Percentiles rank a stretch among this genome's conserved stretches.
phyloP scores from a whole-genome alignment of 2,113 vertebrate genomes.

The Malurus melanocephalus region DNA sequence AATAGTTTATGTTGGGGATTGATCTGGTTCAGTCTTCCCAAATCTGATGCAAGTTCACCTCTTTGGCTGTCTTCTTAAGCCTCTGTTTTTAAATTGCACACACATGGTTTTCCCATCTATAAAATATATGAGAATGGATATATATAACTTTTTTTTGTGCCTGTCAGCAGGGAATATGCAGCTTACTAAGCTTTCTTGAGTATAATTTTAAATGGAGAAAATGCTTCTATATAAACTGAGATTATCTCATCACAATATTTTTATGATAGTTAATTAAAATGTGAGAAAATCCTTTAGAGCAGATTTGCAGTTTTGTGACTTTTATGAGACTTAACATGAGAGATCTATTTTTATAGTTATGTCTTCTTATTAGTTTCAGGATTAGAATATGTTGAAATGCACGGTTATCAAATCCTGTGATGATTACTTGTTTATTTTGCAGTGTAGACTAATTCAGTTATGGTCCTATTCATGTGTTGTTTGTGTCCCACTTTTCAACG shows the following conservation, averaged over 20 bases:
- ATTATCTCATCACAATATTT: conserved; percentile 64
- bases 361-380: conserved; percentile 50
- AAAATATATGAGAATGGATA: background rate
- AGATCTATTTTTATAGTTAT: conserved; percentile 57
- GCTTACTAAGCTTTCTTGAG: conserved; percentile 51
- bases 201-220: conserved; percentile 49
- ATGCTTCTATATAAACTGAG: conserved; percentile 40
- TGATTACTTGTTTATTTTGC: conserved; percentile 50
- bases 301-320: conserved; percentile 60
- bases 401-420: conserved; percentile 32
- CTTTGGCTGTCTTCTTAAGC: background rate
- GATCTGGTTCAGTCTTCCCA: background rate
- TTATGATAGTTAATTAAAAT: conserved; percentile 70
- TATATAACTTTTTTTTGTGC: background rate
- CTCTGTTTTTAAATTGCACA: background rate
- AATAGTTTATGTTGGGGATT: background rate
- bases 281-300: conserved; percentile 55
- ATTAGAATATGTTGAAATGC: conserved; percentile 27
- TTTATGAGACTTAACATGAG: conserved; percentile 52
- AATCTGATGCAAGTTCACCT: background rate
- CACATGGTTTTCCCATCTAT: background rate
- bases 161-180: conserved; percentile 47
- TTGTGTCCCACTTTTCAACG: background rate
- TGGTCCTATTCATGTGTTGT: background rate
- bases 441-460: conserved; percentile 20